These are phyloP conservation scores for cattle (Bos taurus) DNA, from an alignment of 2,113 vertebrate genomes.

Conservation along the genomic window DNA sequence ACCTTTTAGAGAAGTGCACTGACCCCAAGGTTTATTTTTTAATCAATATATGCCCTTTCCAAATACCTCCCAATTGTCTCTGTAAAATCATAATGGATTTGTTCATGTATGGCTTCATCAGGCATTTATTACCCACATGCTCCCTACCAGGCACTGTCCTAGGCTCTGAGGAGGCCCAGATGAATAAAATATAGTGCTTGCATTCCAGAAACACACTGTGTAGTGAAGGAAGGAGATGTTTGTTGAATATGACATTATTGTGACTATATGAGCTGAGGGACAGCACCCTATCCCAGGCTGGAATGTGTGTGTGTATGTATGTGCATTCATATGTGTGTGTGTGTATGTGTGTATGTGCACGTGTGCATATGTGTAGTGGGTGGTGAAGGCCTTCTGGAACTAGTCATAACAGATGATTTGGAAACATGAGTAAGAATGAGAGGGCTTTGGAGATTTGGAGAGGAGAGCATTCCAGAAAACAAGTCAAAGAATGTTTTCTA, in stretches of 20 bases:
- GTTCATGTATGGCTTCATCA: not conserved
- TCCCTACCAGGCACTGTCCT: not conserved
- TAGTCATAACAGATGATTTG: not conserved
- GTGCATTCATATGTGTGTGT: not conserved
- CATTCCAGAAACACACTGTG: not conserved
- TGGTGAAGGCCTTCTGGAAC: not conserved
- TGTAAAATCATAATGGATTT: not conserved
- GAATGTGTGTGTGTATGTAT: not conserved
- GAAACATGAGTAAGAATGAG: not conserved
- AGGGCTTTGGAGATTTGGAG: not conserved
- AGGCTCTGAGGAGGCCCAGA: not conserved
- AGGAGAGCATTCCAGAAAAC: not conserved
- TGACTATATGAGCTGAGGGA: not conserved
- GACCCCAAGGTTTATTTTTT: not conserved
- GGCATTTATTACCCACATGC: not conserved
- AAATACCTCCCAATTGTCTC: not conserved
- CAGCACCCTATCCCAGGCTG: not conserved
- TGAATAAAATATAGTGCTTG: not conserved
- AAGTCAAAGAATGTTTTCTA: not conserved
- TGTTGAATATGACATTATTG: not conserved
- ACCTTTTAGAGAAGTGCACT: not conserved
- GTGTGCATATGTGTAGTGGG: not conserved
- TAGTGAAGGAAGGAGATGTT: not conserved
- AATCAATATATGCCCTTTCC: not conserved
- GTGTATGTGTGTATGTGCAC: not conserved